Base-by-base conservation (phyloP, 1,140 invertebrate genomes). In the Halesus radiatus region DNA sequence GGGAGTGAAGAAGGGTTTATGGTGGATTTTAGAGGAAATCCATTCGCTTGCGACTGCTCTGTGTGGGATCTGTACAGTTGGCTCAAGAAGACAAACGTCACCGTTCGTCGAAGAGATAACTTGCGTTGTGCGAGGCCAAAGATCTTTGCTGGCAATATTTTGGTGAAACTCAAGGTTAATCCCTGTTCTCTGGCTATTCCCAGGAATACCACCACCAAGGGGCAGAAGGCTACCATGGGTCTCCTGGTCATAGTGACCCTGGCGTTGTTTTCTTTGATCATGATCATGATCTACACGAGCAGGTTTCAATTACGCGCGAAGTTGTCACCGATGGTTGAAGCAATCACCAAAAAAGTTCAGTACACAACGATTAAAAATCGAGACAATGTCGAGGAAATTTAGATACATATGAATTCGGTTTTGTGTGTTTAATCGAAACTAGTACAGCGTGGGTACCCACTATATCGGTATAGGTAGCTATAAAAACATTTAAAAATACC, bases 1-100 rank as follows among this genome's bases (percentile, higher is more conserved):
- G 85, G 88, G 77, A 87, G 90, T 20, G 90, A 92, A 81, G 88
- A 90, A 18, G 85, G 87, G n/a, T 85, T 95, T 13, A 89, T 90
- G n/a, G 87, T 95, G 0, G 93, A 96, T 84, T 89, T 95, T 1
- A 90, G 88, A 26, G 86, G 89, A 3, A 96, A 96, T 89, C 93
- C 93, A 6, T 93, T 95, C 20, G 86, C 87, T 50, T 95, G 94
- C 85, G 92, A 93, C 53, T 92, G 93, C 83, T 89, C 91, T 56
- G 87, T 94, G 5, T 89, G 90, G 77, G 88, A 90, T 15, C 92
- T 95, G 37, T 90, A 92, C 45, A 85, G 87, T 45, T 95, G 94
- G 94, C 85, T 95, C 64, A 88, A 90, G 5, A 89, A 84, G 16
- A 94, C 93, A 0, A 92, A 91, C 60, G 92, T 94, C 3, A 87